These are phyloP conservation scores for Leptocoma aspasia DNA, from an alignment of 2,113 vertebrate genomes.

Conservation along the genomic window DNA sequence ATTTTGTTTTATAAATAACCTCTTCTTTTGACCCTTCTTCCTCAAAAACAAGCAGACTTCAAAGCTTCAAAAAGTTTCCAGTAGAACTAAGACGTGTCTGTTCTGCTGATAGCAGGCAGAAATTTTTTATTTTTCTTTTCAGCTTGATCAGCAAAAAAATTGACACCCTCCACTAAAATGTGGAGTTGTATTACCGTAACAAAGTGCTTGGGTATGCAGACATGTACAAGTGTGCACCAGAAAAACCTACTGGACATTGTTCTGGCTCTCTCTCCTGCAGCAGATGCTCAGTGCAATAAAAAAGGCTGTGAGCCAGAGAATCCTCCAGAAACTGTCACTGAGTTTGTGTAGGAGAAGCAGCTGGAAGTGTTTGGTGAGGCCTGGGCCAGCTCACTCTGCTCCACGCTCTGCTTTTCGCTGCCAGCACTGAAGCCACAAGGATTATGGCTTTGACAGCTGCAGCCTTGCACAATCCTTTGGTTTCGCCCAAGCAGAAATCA, in stretches of 20 bases:
- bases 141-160: background rate
- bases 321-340: background rate
- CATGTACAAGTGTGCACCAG: accelerated
- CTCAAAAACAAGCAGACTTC: background rate
- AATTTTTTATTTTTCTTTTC: background rate
- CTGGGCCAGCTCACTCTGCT: background rate
- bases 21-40: background rate
- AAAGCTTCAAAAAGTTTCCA: background rate
- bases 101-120: background rate
- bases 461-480: background rate
- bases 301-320: background rate
- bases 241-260: background rate
- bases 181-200: background rate
- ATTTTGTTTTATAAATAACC: background rate
- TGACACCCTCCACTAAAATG: background rate
- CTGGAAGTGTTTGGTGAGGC: background rate
- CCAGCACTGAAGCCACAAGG: background rate
- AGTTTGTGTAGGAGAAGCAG: background rate
- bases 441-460: slow-evolving; percentile 27
- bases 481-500: background rate
- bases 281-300: background rate
- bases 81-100: background rate
- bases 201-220: background rate
- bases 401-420: background rate
- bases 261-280: background rate